Evolutionary conservation across 2,888 invertebrate genomes (phyloP).

Genomic region (Cyclophora punctaria): DNA sequence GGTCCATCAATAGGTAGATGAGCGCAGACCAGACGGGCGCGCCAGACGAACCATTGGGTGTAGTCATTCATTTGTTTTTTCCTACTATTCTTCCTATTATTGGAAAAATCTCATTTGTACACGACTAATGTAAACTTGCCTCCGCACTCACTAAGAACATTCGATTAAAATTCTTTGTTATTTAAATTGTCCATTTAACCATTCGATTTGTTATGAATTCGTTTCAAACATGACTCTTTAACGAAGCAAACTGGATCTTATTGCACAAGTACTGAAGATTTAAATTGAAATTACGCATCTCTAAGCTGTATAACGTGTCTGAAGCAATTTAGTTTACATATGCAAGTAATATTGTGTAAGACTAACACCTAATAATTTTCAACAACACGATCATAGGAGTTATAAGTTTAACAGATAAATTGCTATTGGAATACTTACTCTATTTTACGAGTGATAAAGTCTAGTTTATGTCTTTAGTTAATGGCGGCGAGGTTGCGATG

Average conservation of each 20-base stretch:
- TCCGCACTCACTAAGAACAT: constrained; percentile 24
- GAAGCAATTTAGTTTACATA: constrained; percentile 16
- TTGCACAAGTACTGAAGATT: no score
- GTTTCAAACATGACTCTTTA: no score
- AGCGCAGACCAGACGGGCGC: constrained; percentile 16
- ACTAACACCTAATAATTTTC: constrained; percentile 30
- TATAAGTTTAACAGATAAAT: constrained; percentile 11
- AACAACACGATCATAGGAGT: constrained; percentile 25
- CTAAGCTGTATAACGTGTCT: no score
- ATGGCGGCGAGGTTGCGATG: constrained; percentile 23
- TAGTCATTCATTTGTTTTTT: constrained; percentile 43
- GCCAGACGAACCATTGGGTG: constrained; percentile 23
- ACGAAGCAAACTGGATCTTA: no score
- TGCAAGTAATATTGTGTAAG: constrained; percentile 20
- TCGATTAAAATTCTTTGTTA: constrained; percentile 12
- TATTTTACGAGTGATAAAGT: constrained; percentile 12
- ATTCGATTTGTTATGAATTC: no score
- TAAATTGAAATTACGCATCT: no score
- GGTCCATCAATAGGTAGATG: constrained; percentile 39
- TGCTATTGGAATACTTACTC: not conserved
- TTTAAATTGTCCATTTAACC: not conserved
- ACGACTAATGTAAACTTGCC: constrained; percentile 46
- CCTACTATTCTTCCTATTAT: constrained; percentile 45
- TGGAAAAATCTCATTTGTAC: constrained; percentile 59
- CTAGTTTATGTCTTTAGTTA: constrained; percentile 17